Conservation (phyloP, 2,113 vertebrate genomes). For the Hiodon tergisus region DNA sequence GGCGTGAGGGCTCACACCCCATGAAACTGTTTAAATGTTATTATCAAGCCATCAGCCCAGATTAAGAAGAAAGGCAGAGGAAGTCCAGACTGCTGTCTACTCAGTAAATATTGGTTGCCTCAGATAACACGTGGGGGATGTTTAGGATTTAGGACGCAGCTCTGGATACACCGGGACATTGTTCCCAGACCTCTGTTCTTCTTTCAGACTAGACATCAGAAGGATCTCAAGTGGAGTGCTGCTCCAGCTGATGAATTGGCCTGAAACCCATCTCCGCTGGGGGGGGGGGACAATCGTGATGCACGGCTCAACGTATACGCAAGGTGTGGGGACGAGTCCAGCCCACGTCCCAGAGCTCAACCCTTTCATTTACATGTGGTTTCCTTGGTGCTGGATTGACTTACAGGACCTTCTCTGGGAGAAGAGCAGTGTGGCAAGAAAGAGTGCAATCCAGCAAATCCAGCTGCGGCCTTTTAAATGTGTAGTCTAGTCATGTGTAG, state of each 20-base stretch:
- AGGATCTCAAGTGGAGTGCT: constrained; percentile 61
- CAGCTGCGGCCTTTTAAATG: too few species aligned
- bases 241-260: constrained; percentile 54
- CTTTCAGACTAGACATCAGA: constrained; percentile 59
- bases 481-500: too few species aligned
- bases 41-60: constrained; percentile 62
- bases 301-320: not conserved
- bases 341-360: not conserved
- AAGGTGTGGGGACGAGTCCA: constrained; percentile 12
- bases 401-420: not conserved
- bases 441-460: too few species aligned
- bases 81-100: constrained; percentile 51
- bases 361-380: too few species aligned
- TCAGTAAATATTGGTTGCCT: constrained; percentile 64
- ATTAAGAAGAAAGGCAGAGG: constrained; percentile 44
- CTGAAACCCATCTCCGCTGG: constrained; percentile 47
- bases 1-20: too few species aligned
- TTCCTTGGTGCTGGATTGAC: too few species aligned
- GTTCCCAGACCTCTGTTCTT: constrained; percentile 51
- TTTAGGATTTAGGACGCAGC: constrained; percentile 48
- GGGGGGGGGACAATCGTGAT: constrained; percentile 24
- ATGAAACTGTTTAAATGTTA: constrained; percentile 43
- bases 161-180: constrained; percentile 53
- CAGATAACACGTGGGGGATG: constrained; percentile 46
- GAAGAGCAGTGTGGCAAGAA: too few species aligned